Evolutionary conservation across 2,113 vertebrate species (phyloP), one percentile per base, ranked within the genome.

Genomic region (Petrocephalus microphthalmus): DNA sequence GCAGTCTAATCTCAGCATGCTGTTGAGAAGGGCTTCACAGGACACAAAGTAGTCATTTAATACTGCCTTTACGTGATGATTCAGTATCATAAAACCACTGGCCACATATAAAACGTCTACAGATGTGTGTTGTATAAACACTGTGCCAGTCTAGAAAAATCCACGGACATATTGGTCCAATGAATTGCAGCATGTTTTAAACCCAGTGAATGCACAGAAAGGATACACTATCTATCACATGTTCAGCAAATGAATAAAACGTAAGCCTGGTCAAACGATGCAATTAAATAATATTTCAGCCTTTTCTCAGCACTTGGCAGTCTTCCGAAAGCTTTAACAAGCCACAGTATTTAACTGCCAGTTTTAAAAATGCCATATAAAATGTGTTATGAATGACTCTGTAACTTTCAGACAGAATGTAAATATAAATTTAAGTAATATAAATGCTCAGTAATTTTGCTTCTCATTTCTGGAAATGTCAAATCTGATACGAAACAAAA

Each of bases 1-100:
- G 87, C 87, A 83, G 87, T 88, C 74, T 88, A 84, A 88, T 88
- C 87, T 57, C 87, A 88, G 87, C 52, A 82, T 49, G 87, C 53
- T 25, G 53, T 17, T n/a, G 1, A n/a, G 52, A n/a, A 56, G 10
- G 67, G 51, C 49, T 82, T 56, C 29, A 85, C 33, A 85, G 47
- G 49, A 54, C 17, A 53, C 51, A 37, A 33, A 19, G 52, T 25
- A 54, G 25, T 33, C 25, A 29, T 85, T 33, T n/a, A 85, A 85
- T 56, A 54, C 52, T 54, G 25, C 49, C 52, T 53, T 53, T 85
- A 85, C 5, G 17, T 85, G 84, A 7, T 85, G 52, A 33, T 85
- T 45, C 33, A 64, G 33, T 60, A 86, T 54, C 13, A 60, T 60
- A 86, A 86, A 64, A 64, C 29, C 53, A 60, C 85, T 86, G 85